These are phyloP conservation scores for Phataginus tetradactyla DNA, from an alignment of 2,797 vertebrate genomes.

Conservation along the genomic window DNA sequence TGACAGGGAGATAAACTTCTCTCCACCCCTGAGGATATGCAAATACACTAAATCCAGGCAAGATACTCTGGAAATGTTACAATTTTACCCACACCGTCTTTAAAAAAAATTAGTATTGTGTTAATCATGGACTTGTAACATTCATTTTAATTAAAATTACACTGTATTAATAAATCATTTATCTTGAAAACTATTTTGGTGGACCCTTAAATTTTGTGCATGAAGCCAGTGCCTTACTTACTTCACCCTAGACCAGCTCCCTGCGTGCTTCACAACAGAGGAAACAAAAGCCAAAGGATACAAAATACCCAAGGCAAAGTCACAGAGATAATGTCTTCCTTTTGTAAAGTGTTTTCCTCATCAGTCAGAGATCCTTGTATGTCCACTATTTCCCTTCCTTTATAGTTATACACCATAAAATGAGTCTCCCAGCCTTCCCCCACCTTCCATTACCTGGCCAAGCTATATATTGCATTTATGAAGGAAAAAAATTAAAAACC, in stretches of 20 bases:
- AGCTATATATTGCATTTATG: not conserved
- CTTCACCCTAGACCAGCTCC: not conserved
- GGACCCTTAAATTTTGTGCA: not conserved
- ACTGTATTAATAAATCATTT: not conserved
- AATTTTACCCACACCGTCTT: not conserved
- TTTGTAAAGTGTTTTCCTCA: not conserved
- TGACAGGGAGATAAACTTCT: no score
- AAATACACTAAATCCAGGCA: no score
- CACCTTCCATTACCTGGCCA: not conserved
- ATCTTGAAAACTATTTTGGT: not conserved
- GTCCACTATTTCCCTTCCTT: not conserved
- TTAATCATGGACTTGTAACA: not conserved
- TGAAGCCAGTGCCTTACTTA: not conserved
- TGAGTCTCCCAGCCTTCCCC: not conserved
- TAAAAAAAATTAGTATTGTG: not conserved
- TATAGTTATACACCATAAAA: not conserved
- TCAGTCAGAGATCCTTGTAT: not conserved
- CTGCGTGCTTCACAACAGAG: not conserved
- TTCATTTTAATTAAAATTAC: not conserved
- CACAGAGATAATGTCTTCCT: not conserved
- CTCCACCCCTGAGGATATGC: no score
- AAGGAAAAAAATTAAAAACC: not conserved
- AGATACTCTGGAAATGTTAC: no score
- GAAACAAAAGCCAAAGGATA: not conserved
- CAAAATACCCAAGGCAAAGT: not conserved